Percentiles rank a stretch among this genome's conserved stretches.
These are phyloP conservation scores for Calliphora vicina DNA, from an alignment of 1,140 invertebrate species.

Conservation along the genomic window DNA sequence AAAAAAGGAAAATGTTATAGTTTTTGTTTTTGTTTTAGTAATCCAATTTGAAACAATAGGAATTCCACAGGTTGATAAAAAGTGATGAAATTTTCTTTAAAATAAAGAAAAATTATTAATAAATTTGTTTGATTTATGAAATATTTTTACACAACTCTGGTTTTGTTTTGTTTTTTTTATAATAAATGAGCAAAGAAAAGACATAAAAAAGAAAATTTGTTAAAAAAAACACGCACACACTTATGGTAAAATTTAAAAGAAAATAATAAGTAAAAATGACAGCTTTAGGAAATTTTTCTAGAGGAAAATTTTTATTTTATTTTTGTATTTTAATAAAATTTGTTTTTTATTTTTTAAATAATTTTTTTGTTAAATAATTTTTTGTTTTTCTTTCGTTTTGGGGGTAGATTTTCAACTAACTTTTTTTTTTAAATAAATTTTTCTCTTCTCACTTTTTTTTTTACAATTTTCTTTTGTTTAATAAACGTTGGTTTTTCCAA, in stretches of 20 bases:
- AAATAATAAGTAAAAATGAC: no score
- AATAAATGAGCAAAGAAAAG: no score
- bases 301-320: no score
- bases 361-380: neutral
- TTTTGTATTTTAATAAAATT: neutral
- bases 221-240: no score
- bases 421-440: slow-evolving; percentile 11
- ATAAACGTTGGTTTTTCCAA: slow-evolving; percentile 14
- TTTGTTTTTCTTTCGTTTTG: neutral
- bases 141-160: neutral
- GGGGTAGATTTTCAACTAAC: neutral
- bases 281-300: no score
- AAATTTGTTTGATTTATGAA: neutral
- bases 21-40: neutral
- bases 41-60: neutral
- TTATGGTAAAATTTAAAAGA: no score
- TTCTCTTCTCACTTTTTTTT: neutral
- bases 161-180: no score
- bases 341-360: neutral
- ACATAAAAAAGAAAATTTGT: no score
- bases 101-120: neutral
- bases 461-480: neutral
- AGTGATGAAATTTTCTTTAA: neutral
- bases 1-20: neutral
- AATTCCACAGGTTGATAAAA: neutral